These are phyloP conservation scores for Sarcophaga variegata DNA, from an alignment of 2,888 invertebrate genomes.

Conservation along the genomic window DNA sequence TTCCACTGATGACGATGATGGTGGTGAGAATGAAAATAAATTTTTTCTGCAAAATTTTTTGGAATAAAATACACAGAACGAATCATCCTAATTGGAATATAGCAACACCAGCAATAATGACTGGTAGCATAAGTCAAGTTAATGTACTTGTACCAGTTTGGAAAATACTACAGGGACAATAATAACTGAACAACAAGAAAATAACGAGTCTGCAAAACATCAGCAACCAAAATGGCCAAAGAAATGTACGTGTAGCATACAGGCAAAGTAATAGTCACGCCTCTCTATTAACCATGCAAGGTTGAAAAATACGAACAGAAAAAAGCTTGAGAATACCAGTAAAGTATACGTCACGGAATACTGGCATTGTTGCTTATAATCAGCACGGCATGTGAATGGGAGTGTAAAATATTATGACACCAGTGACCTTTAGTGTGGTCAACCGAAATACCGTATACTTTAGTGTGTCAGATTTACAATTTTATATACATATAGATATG, in stretches of 20 bases:
- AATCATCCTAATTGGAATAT: background rate
- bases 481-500: background rate
- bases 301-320: slow-evolving; percentile 14
- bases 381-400: slow-evolving; percentile 36
- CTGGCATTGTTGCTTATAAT: slow-evolving; percentile 56
- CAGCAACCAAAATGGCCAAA: background rate
- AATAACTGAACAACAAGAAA: background rate
- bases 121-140: background rate
- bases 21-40: background rate
- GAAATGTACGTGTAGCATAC: background rate
- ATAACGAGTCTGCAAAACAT: background rate
- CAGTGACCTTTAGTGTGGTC: slow-evolving; percentile 59
- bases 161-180: background rate
- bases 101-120: background rate
- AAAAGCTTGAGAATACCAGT: background rate
- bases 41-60: background rate
- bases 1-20: background rate
- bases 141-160: slow-evolving; percentile 1
- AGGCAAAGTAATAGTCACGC: slow-evolving; percentile 22
- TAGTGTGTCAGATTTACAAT: slow-evolving; percentile 34
- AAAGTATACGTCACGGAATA: background rate
- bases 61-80: background rate
- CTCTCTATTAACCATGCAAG: slow-evolving; percentile 11
- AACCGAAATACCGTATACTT: slow-evolving; percentile 30
- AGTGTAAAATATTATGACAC: slow-evolving; percentile 58